Evolutionary conservation across 2,797 vertebrate genomes (phyloP).

Genomic region (Xyrichtys novacula): DNA sequence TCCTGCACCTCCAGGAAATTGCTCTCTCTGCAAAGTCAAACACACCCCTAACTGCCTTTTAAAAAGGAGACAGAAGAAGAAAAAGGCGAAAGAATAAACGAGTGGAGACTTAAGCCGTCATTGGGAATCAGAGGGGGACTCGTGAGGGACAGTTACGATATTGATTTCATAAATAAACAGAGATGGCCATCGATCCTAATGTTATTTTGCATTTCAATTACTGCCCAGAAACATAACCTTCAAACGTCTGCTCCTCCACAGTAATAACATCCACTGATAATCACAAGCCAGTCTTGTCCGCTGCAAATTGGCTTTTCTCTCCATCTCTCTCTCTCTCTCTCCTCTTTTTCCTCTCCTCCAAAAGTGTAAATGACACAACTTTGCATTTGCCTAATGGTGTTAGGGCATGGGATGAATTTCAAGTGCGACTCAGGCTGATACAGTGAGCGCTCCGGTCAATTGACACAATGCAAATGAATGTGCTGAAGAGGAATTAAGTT

Average conservation of each 20-base stretch:
- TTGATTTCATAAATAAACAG: slow-evolving; percentile 97
- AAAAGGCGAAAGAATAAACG: slow-evolving; percentile 72
- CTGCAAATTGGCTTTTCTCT: slow-evolving; percentile 80
- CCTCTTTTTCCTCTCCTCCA: slow-evolving; percentile 28
- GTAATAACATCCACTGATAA: slow-evolving; percentile 83
- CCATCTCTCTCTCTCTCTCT: slow-evolving; percentile 22
- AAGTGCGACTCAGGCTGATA: slow-evolving; percentile 77
- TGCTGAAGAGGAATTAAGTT: slow-evolving; percentile 81
- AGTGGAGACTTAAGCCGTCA: slow-evolving; percentile 82
- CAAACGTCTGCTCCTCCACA: slow-evolving; percentile 83
- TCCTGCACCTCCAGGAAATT: slow-evolving; percentile 81
- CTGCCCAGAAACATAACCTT: slow-evolving; percentile 91
- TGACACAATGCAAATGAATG: slow-evolving; percentile 82
- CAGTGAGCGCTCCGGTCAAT: slow-evolving; percentile 79
- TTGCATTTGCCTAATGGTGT: slow-evolving; percentile 83
- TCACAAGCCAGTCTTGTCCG: slow-evolving; percentile 77
- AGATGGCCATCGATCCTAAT: slow-evolving; percentile 93
- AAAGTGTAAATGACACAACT: slow-evolving; percentile 85
- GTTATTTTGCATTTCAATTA: slow-evolving; percentile 97
- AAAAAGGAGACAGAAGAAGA: slow-evolving; percentile 75
- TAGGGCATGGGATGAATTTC: slow-evolving; percentile 79
- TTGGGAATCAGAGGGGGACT: slow-evolving; percentile 82
- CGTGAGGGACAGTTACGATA: slow-evolving; percentile 91
- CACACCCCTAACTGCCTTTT: slow-evolving; percentile 83
- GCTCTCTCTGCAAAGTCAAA: slow-evolving; percentile 84